phyloP scores from a whole-genome alignment of 2,113 vertebrate species.

The Natator depressus region DNA sequence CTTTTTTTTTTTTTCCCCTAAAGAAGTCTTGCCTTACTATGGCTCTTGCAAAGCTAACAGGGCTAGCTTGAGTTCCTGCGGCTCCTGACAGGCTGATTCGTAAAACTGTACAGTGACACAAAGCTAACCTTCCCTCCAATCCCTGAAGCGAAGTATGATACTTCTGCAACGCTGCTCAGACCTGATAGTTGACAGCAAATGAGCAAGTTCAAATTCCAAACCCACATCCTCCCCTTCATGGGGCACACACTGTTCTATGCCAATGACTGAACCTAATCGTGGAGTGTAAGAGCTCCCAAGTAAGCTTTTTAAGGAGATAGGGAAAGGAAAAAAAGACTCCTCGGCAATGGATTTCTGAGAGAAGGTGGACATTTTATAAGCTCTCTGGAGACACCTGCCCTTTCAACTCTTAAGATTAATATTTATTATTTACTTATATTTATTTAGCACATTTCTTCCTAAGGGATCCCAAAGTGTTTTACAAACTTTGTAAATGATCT shows the following conservation, averaged over 20 bases:
- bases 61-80: fast-evolving
- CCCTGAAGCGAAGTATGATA: background rate
- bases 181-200: background rate
- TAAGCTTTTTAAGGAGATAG: background rate
- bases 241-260: background rate
- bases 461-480: background rate
- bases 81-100: background rate
- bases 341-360: background rate
- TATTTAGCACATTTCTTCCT: background rate
- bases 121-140: background rate
- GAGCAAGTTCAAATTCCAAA: background rate
- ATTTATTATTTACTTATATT: background rate
- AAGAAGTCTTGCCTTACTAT: background rate
- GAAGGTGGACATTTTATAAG: background rate
- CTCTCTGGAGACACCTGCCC: background rate
- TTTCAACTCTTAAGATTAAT: background rate
- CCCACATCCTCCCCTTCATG: background rate
- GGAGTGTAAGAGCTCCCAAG: background rate
- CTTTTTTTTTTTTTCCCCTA: background rate
- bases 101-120: background rate
- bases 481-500: background rate
- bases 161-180: background rate
- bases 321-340: background rate
- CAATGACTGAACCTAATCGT: background rate
- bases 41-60: background rate